These are phyloP conservation scores for Turritopsis rubra DNA, from an alignment of 30 jellyfish, hydroid and myxozoan species.

Conservation along the genomic window DNA sequence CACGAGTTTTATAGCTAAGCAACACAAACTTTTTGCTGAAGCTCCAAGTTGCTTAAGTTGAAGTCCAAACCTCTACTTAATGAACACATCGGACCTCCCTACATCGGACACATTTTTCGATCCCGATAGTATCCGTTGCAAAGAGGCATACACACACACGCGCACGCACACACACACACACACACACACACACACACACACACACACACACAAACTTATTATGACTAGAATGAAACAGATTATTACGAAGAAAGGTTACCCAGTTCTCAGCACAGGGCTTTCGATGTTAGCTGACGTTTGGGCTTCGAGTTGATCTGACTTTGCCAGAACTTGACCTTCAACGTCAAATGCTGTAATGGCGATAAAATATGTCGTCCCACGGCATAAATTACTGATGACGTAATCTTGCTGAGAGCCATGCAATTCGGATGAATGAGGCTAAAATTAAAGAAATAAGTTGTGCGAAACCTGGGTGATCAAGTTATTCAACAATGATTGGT, in stretches of 20 bases:
- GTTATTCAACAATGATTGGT: not conserved
- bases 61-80: no score
- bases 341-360: constrained; percentile 34
- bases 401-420: constrained; percentile 28
- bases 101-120: no score
- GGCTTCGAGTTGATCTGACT: constrained; percentile 34
- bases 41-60: no score
- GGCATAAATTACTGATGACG: constrained; percentile 12
- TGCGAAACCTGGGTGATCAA: not conserved
- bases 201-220: no score
- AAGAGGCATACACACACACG: no score
- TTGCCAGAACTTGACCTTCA: constrained; percentile 29
- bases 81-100: no score
- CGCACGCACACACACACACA: no score
- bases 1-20: no score
- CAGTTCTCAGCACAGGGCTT: constrained; percentile 40
- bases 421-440: constrained; percentile 15
- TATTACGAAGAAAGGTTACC: constrained; percentile 21
- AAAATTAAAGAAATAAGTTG: not conserved
- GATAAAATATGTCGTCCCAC: constrained; percentile 42
- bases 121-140: no score
- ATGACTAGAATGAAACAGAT: no score
- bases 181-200: no score
- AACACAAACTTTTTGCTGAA: no score
- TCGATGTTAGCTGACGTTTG: constrained; percentile 46